These are phyloP conservation scores for Malacoraja senta DNA, from an alignment of 2,797 vertebrate genomes.

Conservation along the genomic window DNA sequence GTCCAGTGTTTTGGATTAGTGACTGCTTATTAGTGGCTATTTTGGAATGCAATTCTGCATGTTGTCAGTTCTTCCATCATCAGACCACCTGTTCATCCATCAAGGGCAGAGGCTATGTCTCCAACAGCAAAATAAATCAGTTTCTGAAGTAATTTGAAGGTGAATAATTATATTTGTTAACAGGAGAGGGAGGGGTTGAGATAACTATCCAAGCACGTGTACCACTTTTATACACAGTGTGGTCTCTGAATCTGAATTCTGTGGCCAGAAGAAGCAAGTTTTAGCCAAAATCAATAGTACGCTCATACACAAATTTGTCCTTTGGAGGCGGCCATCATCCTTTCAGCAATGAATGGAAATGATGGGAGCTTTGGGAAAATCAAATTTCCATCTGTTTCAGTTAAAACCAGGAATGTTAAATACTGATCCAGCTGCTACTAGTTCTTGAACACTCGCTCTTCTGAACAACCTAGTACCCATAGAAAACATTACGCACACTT, in stretches of 20 bases:
- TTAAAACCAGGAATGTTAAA: constrained; percentile 22
- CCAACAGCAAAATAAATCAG: not conserved
- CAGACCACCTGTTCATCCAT: not conserved
- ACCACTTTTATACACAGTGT: not conserved
- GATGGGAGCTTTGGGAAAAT: constrained; percentile 29
- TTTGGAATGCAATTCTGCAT: not conserved
- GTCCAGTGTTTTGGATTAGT: not conserved
- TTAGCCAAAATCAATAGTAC: not conserved
- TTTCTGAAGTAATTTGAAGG: not conserved
- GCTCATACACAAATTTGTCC: not conserved
- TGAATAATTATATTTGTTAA: not conserved
- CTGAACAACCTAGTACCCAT: not conserved
- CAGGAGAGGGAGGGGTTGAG: not conserved
- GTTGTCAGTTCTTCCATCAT: not conserved
- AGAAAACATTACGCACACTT: constrained; percentile 14
- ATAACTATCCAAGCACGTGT: not conserved
- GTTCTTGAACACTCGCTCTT: not conserved
- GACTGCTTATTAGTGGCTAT: not conserved
- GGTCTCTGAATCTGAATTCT: not conserved
- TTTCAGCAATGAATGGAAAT: not conserved
- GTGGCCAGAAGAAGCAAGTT: not conserved
- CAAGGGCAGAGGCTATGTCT: not conserved
- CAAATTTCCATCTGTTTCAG: constrained; percentile 22
- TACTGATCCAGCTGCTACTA: constrained; percentile 23
- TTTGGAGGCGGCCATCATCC: not conserved